Conservation (phyloP, 2,113 vertebrate genomes). For the Baryphthengus martii region DNA sequence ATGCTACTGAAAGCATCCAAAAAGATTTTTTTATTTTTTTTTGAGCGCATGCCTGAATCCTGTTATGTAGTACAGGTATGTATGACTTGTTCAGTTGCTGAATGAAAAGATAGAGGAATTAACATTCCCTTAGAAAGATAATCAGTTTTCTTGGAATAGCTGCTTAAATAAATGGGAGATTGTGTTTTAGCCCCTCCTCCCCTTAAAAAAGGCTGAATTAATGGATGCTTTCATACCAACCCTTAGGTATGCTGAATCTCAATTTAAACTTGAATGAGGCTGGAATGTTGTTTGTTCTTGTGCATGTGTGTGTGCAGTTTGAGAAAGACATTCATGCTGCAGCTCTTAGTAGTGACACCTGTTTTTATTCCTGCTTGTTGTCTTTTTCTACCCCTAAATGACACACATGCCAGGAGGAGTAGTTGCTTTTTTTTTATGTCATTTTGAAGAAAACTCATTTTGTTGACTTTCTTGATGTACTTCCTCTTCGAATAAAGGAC, state of each 20-base stretch:
- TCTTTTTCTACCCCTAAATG: background rate
- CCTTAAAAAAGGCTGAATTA: background rate
- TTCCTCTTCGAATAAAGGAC: background rate
- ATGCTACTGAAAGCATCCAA: background rate
- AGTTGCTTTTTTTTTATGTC: background rate
- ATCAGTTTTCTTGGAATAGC: background rate
- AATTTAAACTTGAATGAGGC: constrained; percentile 26
- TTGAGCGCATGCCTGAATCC: background rate
- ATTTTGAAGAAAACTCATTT: background rate
- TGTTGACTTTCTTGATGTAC: background rate
- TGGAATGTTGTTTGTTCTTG: constrained; percentile 3
- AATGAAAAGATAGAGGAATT: background rate
- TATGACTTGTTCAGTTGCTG: background rate
- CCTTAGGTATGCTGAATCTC: constrained; percentile 8
- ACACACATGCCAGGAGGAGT: background rate
- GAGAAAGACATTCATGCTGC: background rate
- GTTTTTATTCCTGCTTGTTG: background rate
- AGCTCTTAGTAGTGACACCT: background rate
- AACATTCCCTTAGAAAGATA: background rate
- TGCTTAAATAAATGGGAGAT: constrained; percentile 4
- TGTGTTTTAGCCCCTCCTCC: background rate
- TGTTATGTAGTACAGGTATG: background rate
- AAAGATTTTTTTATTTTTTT: background rate
- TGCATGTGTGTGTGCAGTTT: background rate
- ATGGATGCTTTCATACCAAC: background rate